Conservation (phyloP, 2,888 invertebrate genomes). For the Clunio marinus region DNA sequence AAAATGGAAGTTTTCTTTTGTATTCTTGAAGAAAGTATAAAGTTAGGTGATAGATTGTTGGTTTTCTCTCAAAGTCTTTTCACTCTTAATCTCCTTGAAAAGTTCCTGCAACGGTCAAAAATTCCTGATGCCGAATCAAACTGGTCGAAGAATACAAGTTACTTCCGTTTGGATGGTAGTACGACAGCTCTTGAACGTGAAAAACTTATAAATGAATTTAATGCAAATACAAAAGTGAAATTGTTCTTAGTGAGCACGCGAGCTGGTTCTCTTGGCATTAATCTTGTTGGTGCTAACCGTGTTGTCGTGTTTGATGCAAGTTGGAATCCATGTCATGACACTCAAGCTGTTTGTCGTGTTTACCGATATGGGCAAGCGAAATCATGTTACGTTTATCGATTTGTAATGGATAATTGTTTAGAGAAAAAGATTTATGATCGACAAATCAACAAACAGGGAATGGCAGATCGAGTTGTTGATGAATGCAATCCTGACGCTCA, state of each 20-base stretch:
- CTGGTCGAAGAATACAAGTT: conserved; percentile 84
- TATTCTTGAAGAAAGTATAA: conserved; percentile 83
- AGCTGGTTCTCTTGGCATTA: conserved; percentile 95
- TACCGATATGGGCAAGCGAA: conserved; percentile 93
- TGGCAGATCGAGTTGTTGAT: conserved; percentile 97
- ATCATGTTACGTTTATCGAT: conserved; percentile 90
- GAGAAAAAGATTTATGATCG: conserved; percentile 98
- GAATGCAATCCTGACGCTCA: conserved; percentile 96
- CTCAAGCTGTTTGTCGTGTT: conserved; percentile 94
- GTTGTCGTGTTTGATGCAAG: conserved; percentile 97
- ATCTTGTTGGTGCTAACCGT: conserved; percentile 94
- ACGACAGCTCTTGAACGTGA: conserved; percentile 92
- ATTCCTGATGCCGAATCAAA: conserved; percentile 65
- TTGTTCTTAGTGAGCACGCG: conserved; percentile 94
- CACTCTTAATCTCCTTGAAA: conserved; percentile 91
- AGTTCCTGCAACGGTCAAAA: conserved; percentile 70
- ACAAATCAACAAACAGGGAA: conserved; percentile 97
- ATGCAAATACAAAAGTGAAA: conserved; percentile 78
- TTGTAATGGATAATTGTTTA: conserved; percentile 94
- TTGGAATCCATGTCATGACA: conserved; percentile 99
- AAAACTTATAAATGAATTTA: conserved; percentile 94
- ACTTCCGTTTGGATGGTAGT: conserved; percentile 92
- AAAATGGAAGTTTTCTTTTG: conserved; percentile 94
- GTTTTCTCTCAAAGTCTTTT: conserved; percentile 95
- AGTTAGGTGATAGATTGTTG: conserved; percentile 82